Percentiles rank a stretch among this genome's conserved stretches.
These are phyloP conservation scores for Pterobdella sp. DNA, from an alignment of 2,888 invertebrate species.

Conservation along the genomic window DNA sequence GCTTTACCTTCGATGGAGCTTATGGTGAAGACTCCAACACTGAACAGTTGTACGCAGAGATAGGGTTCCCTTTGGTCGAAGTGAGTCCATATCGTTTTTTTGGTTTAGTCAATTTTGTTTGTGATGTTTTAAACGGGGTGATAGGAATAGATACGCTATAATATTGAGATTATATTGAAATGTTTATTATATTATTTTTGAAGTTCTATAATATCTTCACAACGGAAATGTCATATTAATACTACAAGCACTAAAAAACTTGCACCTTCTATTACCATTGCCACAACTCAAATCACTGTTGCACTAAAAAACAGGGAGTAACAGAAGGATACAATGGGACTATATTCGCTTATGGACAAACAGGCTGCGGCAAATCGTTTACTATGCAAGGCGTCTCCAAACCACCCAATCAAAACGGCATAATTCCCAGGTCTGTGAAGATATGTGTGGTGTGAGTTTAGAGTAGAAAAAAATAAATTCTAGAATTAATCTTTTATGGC, in stretches of 20 bases:
- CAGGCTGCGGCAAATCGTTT: slow-evolving; percentile 81
- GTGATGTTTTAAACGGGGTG: too few species aligned
- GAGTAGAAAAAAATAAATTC: too few species aligned
- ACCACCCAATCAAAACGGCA: slow-evolving; percentile 54
- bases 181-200: neutral
- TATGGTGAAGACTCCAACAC: slow-evolving; percentile 71
- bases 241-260: neutral
- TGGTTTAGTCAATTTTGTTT: too few species aligned
- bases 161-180: neutral
- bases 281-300: too few species aligned
- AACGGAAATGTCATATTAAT: neutral
- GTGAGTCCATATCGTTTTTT: slow-evolving; percentile 52
- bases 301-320: slow-evolving; percentile 62
- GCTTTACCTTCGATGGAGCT: slow-evolving; percentile 76
- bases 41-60: slow-evolving; percentile 77
- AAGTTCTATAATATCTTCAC: neutral
- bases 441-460: too few species aligned
- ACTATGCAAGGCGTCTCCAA: slow-evolving; percentile 71
- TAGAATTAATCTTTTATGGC: too few species aligned
- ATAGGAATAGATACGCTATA: neutral
- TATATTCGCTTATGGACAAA: slow-evolving; percentile 86
- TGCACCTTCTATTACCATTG: too few species aligned
- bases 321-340: slow-evolving; percentile 86
- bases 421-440: slow-evolving; percentile 58
- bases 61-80: slow-evolving; percentile 73